Conservation (phyloP, 1,140 invertebrate species). For the Dryas iulia region DNA sequence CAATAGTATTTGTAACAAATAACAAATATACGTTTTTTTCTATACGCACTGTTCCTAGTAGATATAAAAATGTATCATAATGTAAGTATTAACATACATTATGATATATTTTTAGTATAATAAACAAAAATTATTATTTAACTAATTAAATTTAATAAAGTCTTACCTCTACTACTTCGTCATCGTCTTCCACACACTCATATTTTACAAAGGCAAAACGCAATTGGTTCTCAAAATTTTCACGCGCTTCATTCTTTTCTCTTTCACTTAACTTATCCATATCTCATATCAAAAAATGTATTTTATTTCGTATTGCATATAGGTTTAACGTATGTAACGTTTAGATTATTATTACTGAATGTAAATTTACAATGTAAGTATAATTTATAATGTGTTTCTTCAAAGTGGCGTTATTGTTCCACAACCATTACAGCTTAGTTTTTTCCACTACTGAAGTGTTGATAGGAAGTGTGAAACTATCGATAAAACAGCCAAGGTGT, state of each 20-base stretch:
- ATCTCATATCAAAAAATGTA: too few relatives aligned
- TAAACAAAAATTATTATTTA: background rate
- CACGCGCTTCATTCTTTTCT: conserved; percentile 57
- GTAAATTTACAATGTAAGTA: background rate
- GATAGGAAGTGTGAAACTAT: conserved; percentile 60
- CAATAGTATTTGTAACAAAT: too few relatives aligned
- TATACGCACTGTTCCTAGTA: too few relatives aligned
- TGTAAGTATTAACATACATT: too few relatives aligned
- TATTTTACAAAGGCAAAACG: conserved; percentile 61
- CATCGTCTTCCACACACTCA: conserved; percentile 58
- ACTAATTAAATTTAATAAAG: background rate
- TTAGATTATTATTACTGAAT: background rate
- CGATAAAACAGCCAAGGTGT: conserved; percentile 62
- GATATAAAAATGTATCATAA: too few relatives aligned
- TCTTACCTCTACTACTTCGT: conserved; percentile 63
- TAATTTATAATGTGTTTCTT: background rate
- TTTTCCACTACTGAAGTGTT: conserved; percentile 30
- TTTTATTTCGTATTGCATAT: background rate
- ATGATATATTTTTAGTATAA: too few relatives aligned
- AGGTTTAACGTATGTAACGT: background rate
- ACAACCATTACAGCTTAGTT: background rate
- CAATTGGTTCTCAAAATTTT: conserved; percentile 66
- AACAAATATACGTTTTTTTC: too few relatives aligned
- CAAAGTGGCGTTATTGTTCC: background rate
- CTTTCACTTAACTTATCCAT: conserved; percentile 47